Evolutionary conservation across 2,797 vertebrate genomes (phyloP), one percentile per base, ranked within the genome.

Genomic region (Acanthurus lineatus): DNA sequence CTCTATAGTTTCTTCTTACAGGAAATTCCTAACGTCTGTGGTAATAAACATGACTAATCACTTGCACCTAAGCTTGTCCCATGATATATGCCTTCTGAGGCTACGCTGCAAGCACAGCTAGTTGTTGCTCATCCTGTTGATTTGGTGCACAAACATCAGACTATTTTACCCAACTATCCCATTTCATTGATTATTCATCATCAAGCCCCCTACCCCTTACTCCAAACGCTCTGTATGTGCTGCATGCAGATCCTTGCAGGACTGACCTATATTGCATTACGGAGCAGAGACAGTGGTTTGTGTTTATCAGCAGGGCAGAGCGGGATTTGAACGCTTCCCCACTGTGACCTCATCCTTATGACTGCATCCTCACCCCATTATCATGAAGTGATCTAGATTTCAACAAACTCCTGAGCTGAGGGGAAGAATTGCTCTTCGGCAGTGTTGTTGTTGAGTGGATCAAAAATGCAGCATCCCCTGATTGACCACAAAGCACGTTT

Each of bases 31-130:
- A 93, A 95, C 96, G 96, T 96, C 94, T 95, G 93, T 59, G 78
- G 91, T 95, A 96, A 97, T 96, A 96, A 97, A 95, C 95, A 93
- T 96, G 95, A 97, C 95, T 96, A 96, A 97, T 97, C 94, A 91
- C 93, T 94, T 91, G 92, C 92, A 96, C 95, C 91, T 92, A 94
- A 92, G 79, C 92, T 91, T 83, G 93, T 96, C 96, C 95, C 96
- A 86, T 88, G 95, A 94, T 95, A 95, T 86, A 48, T 96, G 95
- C 95, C 96, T 96, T 97, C 96, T 97, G 92, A 94, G 94, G 93
- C 63, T 60, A 7, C 87, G 88, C 93, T 91, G 95, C 95, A 94
- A 92, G 93, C 95, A 72, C 87, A 93, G 89, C 92, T 94, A 93
- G 94, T 90, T 93, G 94, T 86, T 91, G 94, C 92, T 94, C 87